Base-by-base conservation (phyloP, 2,113 vertebrate species). In the Tenebrosternarchus preto region DNA sequence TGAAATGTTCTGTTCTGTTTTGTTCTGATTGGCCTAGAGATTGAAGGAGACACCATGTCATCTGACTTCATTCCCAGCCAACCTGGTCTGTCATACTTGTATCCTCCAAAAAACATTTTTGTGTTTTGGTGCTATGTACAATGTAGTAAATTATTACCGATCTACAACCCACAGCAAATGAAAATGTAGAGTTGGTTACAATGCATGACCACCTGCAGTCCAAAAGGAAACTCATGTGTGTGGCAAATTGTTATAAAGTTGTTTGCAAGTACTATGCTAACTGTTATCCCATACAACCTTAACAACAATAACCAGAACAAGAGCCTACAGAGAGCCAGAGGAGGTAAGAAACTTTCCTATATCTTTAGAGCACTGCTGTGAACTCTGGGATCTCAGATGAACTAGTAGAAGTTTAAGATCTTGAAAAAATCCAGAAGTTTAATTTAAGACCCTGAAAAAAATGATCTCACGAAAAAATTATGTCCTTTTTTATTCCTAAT, bases 41-140 rank as follows among this genome's bases (percentile, higher is more conserved):
- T 99, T 80, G 95, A 96, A 89, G 98, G 96, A 25, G 98, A 99
- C 87, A 92, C 92, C 60, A 97, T 96, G 95, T 96, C 95, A 82
- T 92, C 96, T 0, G 95, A 99, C 82, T 98, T 96, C 80, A 96
- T 96, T 86, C 96, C 95, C 0, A 97, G 92, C 43, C 94, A 97
- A 64, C 95, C 95, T 3, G 96, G 95, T 91, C 94, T 95, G 69
- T 94, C 96, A 86, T 93, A 95, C 82, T 91, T 97, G 96, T 99
- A 99, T 99, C 98, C 95, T 98, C 94, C 19, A 50, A 59, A 43
- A 36, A 39, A 39, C 72, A 60, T 39, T 27, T 22, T 33, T 46
- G 16, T 66, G 15, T 15, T 1, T 8, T 46, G 22, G 8, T 57
- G 57, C 25, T 55, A 3, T 57, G 11, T 55, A 16, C 9, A 5